These are phyloP conservation scores for Pelosia muscerda DNA, from an alignment of 2,888 invertebrate species.

Conservation along the genomic window DNA sequence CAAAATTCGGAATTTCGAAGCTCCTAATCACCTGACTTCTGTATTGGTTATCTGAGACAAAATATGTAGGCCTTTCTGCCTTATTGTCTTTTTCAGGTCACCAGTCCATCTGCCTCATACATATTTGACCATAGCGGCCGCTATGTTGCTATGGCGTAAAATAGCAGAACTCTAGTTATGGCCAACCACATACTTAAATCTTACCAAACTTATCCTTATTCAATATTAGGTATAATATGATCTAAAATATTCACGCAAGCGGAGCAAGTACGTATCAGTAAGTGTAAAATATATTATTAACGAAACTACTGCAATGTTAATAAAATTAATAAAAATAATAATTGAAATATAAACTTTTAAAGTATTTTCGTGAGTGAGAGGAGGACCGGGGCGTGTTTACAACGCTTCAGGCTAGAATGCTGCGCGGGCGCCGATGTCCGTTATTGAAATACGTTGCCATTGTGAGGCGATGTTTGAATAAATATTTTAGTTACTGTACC, in stretches of 20 bases:
- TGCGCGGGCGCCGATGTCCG: constrained; percentile 58
- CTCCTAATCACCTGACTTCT: neutral
- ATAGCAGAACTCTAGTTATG: no score
- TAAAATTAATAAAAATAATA: constrained; percentile 10
- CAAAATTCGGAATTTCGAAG: no score
- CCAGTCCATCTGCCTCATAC: neutral
- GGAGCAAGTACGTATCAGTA: no score
- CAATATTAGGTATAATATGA: no score
- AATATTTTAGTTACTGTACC: constrained; percentile 82
- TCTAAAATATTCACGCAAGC: no score
- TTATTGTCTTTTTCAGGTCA: neutral
- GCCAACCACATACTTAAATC: no score
- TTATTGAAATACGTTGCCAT: constrained; percentile 84
- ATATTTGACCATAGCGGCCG: no score
- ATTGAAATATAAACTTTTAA: constrained; percentile 30
- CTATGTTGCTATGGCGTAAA: no score
- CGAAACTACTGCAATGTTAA: neutral
- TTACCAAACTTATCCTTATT: no score
- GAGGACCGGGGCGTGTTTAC: constrained; percentile 42
- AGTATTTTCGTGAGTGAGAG: constrained; percentile 49
- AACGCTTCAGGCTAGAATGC: constrained; percentile 62
- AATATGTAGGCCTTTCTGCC: no score
- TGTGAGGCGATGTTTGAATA: constrained; percentile 78
- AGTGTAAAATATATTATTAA: neutral
- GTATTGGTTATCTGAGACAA: neutral